Base-by-base conservation (phyloP, 1,140 invertebrate genomes). In the Brachionus manjavacas region DNA sequence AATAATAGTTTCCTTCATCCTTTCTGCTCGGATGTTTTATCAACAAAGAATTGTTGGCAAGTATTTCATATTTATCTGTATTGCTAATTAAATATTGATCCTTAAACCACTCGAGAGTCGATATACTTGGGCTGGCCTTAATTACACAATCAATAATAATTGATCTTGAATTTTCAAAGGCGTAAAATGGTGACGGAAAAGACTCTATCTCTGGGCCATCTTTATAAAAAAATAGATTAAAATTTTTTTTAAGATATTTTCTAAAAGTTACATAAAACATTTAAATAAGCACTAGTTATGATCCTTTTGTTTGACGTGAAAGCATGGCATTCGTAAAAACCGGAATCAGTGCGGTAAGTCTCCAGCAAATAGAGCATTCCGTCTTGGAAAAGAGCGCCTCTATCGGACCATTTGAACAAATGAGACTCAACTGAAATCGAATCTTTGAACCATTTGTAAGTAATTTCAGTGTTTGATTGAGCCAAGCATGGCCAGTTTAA, bases 381-480 rank as follows among this genome's bases (percentile, higher is more conserved):
- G n/a, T 81, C 79, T 68, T 81, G 79, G 25, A 81, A 81, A 14
- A 81, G 41, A 25, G 79, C 79, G 2, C 79, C 79, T n/a, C 79
- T 52, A 16, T 81, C 79, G 7, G 52, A 39, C 79, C 79, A 81
- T 64, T 68, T 60, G 64, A 64, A 31, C 12, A 81, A 46, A 81
- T 81, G 79, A 11, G 79, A 81, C 28, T 81, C 49, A 43, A 81
- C 79, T 25, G 52, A 60, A 4, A 81, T 43, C 8, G 52, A 64
- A 12, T 81, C 79, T 64, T 81, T 81, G 52, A 81, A 81, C 79
- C 79, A 81, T 64, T 81, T 81, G 60, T 81, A 81, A 81, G 49
- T 81, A 39, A 81, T 68, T 81, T 60, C 52, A 2, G 79, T 68
- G 64, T 81, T 68, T 35, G 79, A 81, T 66, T 81, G 79, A n/a